Evolutionary conservation across 2,113 vertebrate genomes (phyloP), one percentile per base, ranked within the genome.

Genomic region (Lanius collurio): DNA sequence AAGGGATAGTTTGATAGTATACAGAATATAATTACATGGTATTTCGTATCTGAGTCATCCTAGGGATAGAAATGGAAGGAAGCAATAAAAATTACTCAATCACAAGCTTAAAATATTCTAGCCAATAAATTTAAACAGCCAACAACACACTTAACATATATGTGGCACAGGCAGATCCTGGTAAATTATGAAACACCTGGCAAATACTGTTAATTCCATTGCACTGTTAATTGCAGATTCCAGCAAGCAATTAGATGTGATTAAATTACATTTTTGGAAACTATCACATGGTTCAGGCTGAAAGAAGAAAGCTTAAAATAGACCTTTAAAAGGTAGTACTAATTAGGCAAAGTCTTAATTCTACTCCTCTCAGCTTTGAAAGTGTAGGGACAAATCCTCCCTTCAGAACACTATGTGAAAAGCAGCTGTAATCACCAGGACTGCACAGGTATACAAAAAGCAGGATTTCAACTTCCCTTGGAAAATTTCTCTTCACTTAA

Each of bases 181-280:
- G 80, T 89, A 83, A 96, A 85, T 82, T 83, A 96, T 39, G 37
- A 90, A 82, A 53, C 83, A 91, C 81, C 83, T 94, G 79, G 79
- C 37, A 93, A 90, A 93, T 39, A 64, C 28, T 59, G 44, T 30
- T 77, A 92, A 92, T 90, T 95, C 68, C n/a, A 28, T 82, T 89
- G 65, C 59, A 83, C 41, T 22, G 50, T 59, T 94, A 93, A 96
- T 92, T 96, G 92, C 63, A 83, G 49, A 83, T 88, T 94, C 49
- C 74, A 93, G 64, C 76, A 92, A 91, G 93, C 78, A 95, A 96
- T 96, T 85, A 94, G 83, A 68, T 93, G 81, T 81, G 89, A 96
- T 89, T 91, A 94, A 69, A 56, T 62, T 87, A 91, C 70, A 65
- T 85, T 97, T 97, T 90, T 88, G 75, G 77, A 96, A 96, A 78